Conservation (phyloP, 2,888 invertebrate genomes). For the Reticulitermes lucifugus region DNA sequence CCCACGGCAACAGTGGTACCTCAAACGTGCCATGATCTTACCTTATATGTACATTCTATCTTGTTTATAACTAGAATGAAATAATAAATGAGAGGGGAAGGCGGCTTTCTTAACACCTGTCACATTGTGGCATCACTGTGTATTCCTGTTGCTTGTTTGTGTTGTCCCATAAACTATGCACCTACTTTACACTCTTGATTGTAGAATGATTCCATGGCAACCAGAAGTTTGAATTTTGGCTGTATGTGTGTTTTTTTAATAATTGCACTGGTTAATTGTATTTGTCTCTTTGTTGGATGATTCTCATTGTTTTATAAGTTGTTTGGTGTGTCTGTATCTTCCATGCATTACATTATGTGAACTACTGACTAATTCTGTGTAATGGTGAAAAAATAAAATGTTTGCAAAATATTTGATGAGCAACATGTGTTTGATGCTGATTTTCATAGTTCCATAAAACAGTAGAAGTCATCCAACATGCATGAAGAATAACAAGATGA, state of each 20-base stretch:
- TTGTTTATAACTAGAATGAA: too few relatives aligned
- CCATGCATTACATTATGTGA: too few relatives aligned
- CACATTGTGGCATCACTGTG: slow-evolving; percentile 8
- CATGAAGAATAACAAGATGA: not conserved
- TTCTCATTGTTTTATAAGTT: not conserved
- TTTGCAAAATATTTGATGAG: too few relatives aligned
- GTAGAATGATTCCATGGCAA: not conserved
- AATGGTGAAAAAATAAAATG: too few relatives aligned
- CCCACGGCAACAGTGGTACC: too few relatives aligned
- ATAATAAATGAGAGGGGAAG: not conserved
- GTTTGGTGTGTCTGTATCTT: too few relatives aligned
- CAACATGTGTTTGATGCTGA: too few relatives aligned
- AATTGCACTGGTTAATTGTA: not conserved
- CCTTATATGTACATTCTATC: too few relatives aligned
- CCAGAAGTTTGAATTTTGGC: not conserved
- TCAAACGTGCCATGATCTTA: too few relatives aligned
- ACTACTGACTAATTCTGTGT: too few relatives aligned
- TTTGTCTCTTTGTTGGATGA: not conserved
- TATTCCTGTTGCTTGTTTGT: slow-evolving; percentile 1
- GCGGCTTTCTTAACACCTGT: not conserved
- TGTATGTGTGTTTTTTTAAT: not conserved
- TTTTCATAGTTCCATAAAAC: not conserved
- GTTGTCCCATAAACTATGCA: not conserved
- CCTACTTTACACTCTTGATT: too few relatives aligned
- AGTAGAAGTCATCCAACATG: not conserved